Conservation (phyloP, 1,140 invertebrate genomes). For the Hyles vespertilio region DNA sequence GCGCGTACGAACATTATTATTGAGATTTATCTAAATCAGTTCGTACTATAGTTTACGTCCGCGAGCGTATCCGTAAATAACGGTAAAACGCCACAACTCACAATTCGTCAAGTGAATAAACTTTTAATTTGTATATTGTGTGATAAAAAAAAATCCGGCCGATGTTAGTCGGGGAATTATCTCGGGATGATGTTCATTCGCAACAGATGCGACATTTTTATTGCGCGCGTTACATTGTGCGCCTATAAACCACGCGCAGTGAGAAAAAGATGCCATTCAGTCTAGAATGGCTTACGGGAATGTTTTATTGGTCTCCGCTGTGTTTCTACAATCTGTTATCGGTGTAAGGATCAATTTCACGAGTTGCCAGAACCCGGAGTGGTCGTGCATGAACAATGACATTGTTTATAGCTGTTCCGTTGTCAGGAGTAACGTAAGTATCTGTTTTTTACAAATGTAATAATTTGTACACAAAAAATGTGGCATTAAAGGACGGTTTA, state of each 20-base stretch:
- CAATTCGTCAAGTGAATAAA: slow-evolving; percentile 37
- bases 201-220: slow-evolving; percentile 36
- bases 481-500: slow-evolving; percentile 4
- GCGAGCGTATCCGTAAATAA: background rate
- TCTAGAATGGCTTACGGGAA: slow-evolving; percentile 27
- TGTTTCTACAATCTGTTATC: slow-evolving; percentile 2
- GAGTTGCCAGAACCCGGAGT: slow-evolving; percentile 53
- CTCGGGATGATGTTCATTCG: slow-evolving; percentile 44
- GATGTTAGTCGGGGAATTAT: slow-evolving; percentile 46
- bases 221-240: slow-evolving; percentile 26
- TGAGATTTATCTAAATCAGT: slow-evolving; percentile 10
- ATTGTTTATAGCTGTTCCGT: slow-evolving; percentile 47
- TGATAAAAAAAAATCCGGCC: slow-evolving; percentile 32
- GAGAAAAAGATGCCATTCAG: slow-evolving; percentile 19
- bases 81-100: background rate
- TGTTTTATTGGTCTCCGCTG: slow-evolving; percentile 23
- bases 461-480: too few species aligned
- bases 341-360: slow-evolving; percentile 58
- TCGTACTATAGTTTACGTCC: slow-evolving; percentile 5
- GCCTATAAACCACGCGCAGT: slow-evolving; percentile 20
- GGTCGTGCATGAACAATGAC: slow-evolving; percentile 58
- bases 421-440: slow-evolving; percentile 49
- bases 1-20: background rate
- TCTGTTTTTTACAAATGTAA: background rate
- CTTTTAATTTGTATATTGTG: slow-evolving; percentile 29